Percentiles rank a stretch among this genome's conserved stretches.
Conservation (phyloP, 1,140 invertebrate genomes). For the Dysdera silvatica region DNA sequence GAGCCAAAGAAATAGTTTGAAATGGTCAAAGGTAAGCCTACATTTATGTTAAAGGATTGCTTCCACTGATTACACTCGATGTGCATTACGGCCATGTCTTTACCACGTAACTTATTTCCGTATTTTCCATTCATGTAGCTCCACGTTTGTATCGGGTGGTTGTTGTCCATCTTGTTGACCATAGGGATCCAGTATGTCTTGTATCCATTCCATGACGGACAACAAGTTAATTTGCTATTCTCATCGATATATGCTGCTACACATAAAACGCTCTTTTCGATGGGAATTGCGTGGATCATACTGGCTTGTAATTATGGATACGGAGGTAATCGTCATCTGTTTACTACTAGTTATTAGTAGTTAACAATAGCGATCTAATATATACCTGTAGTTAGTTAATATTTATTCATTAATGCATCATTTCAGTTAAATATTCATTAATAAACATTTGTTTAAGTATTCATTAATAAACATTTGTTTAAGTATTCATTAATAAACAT, state of each 20-base stretch:
- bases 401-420: too few relatives aligned
- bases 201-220: constrained; percentile 9
- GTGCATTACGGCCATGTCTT: not conserved
- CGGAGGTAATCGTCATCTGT: constrained; percentile 14
- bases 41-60: not conserved
- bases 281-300: constrained; percentile 28
- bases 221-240: not conserved
- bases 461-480: too few relatives aligned
- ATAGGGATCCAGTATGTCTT: constrained; percentile 8
- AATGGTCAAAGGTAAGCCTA: constrained; percentile 18
- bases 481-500: too few relatives aligned
- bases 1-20: constrained; percentile 5
- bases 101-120: not conserved
- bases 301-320: constrained; percentile 27
- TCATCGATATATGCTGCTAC: constrained; percentile 26
- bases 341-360: not conserved
- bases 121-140: not conserved
- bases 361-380: too few relatives aligned
- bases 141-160: constrained; percentile 17
- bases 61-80: not conserved
- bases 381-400: too few relatives aligned
- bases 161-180: constrained; percentile 1
- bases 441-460: too few relatives aligned
- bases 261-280: constrained; percentile 19
- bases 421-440: too few relatives aligned